phyloP scores from a whole-genome alignment of 2,888 invertebrate species.

The Tiliacea aurago region DNA sequence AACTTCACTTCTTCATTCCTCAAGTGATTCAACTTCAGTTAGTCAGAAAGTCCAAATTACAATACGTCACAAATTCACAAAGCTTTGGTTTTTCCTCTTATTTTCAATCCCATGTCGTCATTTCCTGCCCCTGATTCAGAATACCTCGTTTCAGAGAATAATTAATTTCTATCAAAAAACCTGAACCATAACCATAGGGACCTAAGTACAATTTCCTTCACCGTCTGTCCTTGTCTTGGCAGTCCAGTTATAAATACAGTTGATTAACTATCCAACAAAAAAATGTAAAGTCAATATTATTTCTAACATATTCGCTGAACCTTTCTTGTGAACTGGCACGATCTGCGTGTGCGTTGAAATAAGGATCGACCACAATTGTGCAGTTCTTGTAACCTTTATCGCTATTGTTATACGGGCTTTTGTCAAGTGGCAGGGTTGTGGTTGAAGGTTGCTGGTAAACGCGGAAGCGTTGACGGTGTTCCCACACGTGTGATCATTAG shows the following conservation, averaged over 20 bases:
- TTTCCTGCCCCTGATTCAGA: background rate
- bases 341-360: conserved; percentile 64
- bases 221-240: conserved; percentile 12
- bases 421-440: conserved; percentile 16
- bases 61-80: conserved; percentile 1
- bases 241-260: conserved; percentile 32
- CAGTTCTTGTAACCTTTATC: conserved; percentile 33
- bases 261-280: conserved; percentile 43
- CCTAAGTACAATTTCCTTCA: background rate
- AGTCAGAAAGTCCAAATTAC: conserved; percentile 1
- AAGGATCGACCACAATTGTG: conserved; percentile 45
- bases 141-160: background rate
- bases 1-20: background rate
- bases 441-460: conserved; percentile 54
- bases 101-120: background rate
- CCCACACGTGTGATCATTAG: conserved; percentile 85
- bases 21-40: conserved; percentile 14
- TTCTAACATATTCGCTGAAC: conserved; percentile 64
- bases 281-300: conserved; percentile 54
- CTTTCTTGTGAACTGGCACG: conserved; percentile 62
- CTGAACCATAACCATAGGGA: no score
- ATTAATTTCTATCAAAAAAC: background rate
- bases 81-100: conserved; percentile 1
- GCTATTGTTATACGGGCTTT: conserved; percentile 1
- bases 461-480: conserved; percentile 78